Percentiles rank a stretch among this genome's conserved stretches.
Conservation (phyloP, 1,140 invertebrate species). For the Drosophila melanica region DNA sequence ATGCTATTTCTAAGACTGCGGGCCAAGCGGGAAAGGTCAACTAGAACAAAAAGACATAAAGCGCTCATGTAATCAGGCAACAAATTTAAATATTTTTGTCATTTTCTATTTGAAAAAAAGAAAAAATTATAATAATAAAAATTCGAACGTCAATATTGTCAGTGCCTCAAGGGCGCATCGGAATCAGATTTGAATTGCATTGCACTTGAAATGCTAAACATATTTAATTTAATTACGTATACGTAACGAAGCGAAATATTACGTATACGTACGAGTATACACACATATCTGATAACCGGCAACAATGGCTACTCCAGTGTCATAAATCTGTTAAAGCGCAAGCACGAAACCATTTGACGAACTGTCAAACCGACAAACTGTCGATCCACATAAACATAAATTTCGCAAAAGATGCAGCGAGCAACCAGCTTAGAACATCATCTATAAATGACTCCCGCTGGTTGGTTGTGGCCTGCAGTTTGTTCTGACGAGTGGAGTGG, state of each 20-base stretch:
- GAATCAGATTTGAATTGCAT: conserved; percentile 48
- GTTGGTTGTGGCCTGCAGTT: conserved; percentile 46
- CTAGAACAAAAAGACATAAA: conserved; percentile 49
- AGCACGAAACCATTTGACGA: conserved; percentile 62
- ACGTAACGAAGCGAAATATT: conserved; percentile 58
- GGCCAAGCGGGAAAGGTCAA: conserved; percentile 49
- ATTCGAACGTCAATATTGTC: conserved; percentile 33
- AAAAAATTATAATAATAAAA: conserved; percentile 25
- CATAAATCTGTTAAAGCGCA: conserved; percentile 73
- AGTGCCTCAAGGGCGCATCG: conserved; percentile 48
- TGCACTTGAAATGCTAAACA: conserved; percentile 69
- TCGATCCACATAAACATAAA: conserved; percentile 73
- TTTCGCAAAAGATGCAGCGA: conserved; percentile 72
- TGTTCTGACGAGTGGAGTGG: conserved; percentile 32
- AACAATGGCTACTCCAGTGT: conserved; percentile 77
- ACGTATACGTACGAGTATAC: conserved; percentile 59
- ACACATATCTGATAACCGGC: conserved; percentile 65
- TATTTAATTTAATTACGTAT: conserved; percentile 68
- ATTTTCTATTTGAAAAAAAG: conserved; percentile 47
- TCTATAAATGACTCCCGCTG: conserved; percentile 63
- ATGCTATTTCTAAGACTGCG: conserved; percentile 38
- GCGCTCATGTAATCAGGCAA: conserved; percentile 48
- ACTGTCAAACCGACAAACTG: conserved; percentile 48
- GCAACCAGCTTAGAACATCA: conserved; percentile 48
- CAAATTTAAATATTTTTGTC: conserved; percentile 73